A percentile compares a stretch with the other conserved stretches of the same genome.
Evolutionary conservation across 2,888 invertebrate species (phyloP).

Genomic region (Cheilosia pagana): DNA sequence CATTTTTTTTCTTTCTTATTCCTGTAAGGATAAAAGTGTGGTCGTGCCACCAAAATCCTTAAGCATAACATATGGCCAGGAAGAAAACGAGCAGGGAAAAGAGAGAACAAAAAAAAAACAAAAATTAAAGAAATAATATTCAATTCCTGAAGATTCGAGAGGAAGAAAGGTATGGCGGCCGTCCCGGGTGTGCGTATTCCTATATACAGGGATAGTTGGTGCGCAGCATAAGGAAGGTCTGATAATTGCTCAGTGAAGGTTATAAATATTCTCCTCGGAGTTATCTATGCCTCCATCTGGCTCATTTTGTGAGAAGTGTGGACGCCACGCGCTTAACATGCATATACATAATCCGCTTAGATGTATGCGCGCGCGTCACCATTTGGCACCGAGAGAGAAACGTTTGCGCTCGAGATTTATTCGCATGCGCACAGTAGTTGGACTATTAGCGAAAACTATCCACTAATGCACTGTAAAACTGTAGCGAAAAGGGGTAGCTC

Average conservation of each 20-base stretch:
- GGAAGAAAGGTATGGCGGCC: conserved; percentile 62
- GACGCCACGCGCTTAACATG: conserved; percentile 71
- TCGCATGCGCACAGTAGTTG: not conserved
- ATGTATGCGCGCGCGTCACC: conserved; percentile 5
- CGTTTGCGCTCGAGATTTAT: not conserved
- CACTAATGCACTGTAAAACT: not conserved
- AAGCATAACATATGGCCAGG: conserved; percentile 71
- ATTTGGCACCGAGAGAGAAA: not conserved
- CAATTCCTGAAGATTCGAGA: conserved; percentile 71
- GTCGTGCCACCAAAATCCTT: conserved; percentile 72
- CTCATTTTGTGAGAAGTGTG: conserved; percentile 72
- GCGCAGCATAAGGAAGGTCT: conserved; percentile 72
- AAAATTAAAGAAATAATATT: conserved; percentile 67
- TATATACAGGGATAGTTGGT: conserved; percentile 52
- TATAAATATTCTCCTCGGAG: conserved; percentile 68
- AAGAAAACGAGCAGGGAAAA: conserved; percentile 43
- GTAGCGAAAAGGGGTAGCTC: not conserved
- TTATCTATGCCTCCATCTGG: conserved; percentile 75
- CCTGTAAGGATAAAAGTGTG: conserved; percentile 65
- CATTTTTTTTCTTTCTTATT: conserved; percentile 3
- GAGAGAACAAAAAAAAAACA: conserved; percentile 1
- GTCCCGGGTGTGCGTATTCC: conserved; percentile 57
- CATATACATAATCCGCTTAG: conserved; percentile 30
- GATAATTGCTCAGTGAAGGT: conserved; percentile 75
- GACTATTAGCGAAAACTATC: not conserved